A percentile compares a stretch with the other conserved stretches of the same genome.
Conservation (phyloP, 53 echinoderm and acorn worm genomes). For the Antedon mediterranea region DNA sequence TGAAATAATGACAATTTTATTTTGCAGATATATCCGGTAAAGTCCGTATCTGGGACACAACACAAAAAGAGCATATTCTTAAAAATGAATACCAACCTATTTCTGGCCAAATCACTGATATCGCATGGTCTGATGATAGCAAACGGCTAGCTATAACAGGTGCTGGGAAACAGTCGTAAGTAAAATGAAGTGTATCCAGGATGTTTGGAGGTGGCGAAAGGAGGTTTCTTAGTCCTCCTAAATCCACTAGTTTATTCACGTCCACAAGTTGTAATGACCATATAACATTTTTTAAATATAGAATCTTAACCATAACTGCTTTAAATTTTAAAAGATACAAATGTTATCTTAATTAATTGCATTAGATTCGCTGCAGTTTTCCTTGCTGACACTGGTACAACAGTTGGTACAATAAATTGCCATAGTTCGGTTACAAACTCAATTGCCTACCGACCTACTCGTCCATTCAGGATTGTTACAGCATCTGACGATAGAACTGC, state of each 20-base stretch:
- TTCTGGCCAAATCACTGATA: slow-evolving; percentile 50
- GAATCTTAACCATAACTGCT: not conserved
- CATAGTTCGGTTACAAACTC: slow-evolving; percentile 22
- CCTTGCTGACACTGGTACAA: slow-evolving; percentile 55
- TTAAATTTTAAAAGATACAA: not conserved
- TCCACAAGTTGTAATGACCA: not conserved
- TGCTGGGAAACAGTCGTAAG: slow-evolving; percentile 52
- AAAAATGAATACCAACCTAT: slow-evolving; percentile 52
- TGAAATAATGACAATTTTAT: not conserved
- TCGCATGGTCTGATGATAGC: slow-evolving; percentile 79
- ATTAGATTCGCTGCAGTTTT: slow-evolving; percentile 46
- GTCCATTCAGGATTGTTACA: slow-evolving; percentile 50
- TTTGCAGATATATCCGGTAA: slow-evolving; percentile 61
- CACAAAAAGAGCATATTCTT: slow-evolving; percentile 55
- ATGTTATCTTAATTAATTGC: slow-evolving; percentile 1
- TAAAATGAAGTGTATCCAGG: too few relatives aligned
- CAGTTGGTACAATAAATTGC: slow-evolving; percentile 25
- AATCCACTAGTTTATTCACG: not conserved
- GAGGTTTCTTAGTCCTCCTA: too few relatives aligned
- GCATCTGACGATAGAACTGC: slow-evolving; percentile 34
- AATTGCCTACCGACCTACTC: slow-evolving; percentile 44
- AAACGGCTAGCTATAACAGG: slow-evolving; percentile 69
- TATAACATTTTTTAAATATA: not conserved
- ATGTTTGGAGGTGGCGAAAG: too few relatives aligned
- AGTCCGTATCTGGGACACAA: slow-evolving; percentile 85